Conservation (phyloP, 2,888 invertebrate genomes). For the Stratiomys singularior region DNA sequence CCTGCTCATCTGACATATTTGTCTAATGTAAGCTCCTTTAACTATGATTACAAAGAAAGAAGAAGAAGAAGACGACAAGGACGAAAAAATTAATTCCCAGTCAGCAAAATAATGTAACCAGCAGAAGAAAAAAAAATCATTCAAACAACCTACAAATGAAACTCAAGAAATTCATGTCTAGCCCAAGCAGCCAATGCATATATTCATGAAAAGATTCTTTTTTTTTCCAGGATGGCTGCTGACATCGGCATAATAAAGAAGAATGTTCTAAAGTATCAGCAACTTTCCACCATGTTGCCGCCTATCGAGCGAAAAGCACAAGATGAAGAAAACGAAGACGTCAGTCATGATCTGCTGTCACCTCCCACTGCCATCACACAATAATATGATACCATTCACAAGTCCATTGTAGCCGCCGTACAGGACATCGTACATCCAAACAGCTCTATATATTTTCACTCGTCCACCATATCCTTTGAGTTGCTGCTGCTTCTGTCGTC, state of each 20-base stretch:
- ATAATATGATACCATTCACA: slow-evolving; percentile 12
- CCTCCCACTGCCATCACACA: background rate
- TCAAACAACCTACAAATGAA: no score
- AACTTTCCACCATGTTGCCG: slow-evolving; percentile 20
- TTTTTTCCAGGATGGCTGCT: slow-evolving; percentile 17
- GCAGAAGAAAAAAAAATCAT: background rate
- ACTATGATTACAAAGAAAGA: background rate
- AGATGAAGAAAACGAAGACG: slow-evolving; percentile 19
- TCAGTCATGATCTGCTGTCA: background rate
- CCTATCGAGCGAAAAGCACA: slow-evolving; percentile 15
- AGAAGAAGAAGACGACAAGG: no score
- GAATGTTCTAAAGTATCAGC: slow-evolving; percentile 43
- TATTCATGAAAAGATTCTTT: background rate
- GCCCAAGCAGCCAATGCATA: background rate
- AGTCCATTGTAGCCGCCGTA: background rate
- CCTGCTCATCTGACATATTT: background rate
- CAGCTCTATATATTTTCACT: background rate
- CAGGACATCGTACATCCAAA: background rate
- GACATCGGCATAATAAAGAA: slow-evolving; percentile 46
- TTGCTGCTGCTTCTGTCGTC: background rate
- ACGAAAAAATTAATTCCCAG: slow-evolving; percentile 1
- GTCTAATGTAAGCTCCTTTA: background rate
- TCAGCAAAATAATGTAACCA: slow-evolving; percentile 11
- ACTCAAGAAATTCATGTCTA: slow-evolving; percentile 22
- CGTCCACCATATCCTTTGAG: background rate